phyloP scores from a whole-genome alignment of 1,140 invertebrate genomes.

The fruit fly (Drosophila melanogaster) region DNA sequence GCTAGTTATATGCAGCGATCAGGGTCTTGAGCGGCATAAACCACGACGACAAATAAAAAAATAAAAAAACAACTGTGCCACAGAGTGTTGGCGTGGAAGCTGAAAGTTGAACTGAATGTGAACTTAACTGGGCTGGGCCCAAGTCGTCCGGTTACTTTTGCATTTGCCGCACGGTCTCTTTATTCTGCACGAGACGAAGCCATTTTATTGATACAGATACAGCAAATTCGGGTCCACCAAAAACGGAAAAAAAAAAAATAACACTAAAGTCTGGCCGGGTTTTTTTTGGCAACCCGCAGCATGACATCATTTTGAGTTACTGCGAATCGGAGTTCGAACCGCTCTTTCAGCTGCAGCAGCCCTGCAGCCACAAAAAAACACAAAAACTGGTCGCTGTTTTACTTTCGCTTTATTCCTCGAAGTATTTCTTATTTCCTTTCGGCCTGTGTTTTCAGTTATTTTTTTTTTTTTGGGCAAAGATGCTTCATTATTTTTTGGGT shows the following conservation, averaged over 20 bases:
- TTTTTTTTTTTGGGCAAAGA: slow-evolving; percentile 36
- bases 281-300: slow-evolving; percentile 67
- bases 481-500: slow-evolving; percentile 47
- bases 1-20: slow-evolving; percentile 75
- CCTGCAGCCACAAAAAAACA: slow-evolving; percentile 55
- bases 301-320: slow-evolving; percentile 78
- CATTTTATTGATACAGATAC: slow-evolving; percentile 63
- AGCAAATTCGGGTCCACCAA: slow-evolving; percentile 45
- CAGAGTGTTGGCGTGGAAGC: slow-evolving; percentile 46
- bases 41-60: slow-evolving; percentile 12
- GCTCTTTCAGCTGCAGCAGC: slow-evolving; percentile 54
- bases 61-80: neutral
- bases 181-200: slow-evolving; percentile 46
- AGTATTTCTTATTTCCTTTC: slow-evolving; percentile 50
- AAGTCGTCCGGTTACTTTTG: slow-evolving; percentile 76
- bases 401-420: slow-evolving; percentile 73
- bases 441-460: slow-evolving; percentile 21
- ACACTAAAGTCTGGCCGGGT: slow-evolving; percentile 47
- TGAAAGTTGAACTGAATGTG: slow-evolving; percentile 55
- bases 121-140: slow-evolving; percentile 59
- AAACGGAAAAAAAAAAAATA: slow-evolving; percentile 9
- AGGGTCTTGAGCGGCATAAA: slow-evolving; percentile 63
- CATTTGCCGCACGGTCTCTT: slow-evolving; percentile 60
- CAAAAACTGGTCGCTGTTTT: slow-evolving; percentile 76
- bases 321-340: slow-evolving; percentile 31